Evolutionary conservation across 2,797 vertebrate species (phyloP), one percentile per base, ranked within the genome.

Genomic region (Chelon labrosus): DNA sequence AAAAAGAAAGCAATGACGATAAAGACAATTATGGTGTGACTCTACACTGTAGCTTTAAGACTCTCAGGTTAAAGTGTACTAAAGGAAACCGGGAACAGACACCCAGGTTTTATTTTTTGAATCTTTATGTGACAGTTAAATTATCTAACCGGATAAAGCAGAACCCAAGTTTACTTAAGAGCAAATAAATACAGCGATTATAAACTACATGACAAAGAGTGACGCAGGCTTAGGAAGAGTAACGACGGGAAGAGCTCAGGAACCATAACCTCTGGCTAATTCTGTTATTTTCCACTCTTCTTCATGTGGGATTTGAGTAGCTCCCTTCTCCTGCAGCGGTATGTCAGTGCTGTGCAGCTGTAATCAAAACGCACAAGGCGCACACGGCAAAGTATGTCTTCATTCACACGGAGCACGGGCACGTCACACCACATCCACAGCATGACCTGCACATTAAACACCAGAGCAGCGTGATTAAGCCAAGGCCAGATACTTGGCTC

Each of bases 401-500:
- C 60, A 53, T 70, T 77, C 73, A 67, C 67, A 20, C n/a, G 56
- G 51, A 50, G 57, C 58, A 37, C 63, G 41, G 54, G 73, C 54
- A 61, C 70, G 53, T 68, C 51, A 13, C 85, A 73, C 73, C 79
- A 19, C 65, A 17, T 53, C 41, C 47, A 65, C 75, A 65, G 73
- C 78, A 27, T 73, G 65, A 81, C 75, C 77, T 51, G 16, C 56
- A 42, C 78, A 53, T 73, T 82, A 78, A 77, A 77, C 75, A 70
- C 78, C 77, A 31, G 31, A 56, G 78, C 70, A 1, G 65, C 14
- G 68, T 68, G 53, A 75, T 90, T 77, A 79, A 83, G 57, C 72
- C n/a, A 10, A 5, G 55, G 58, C 56, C 75, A 69, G 50, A 58
- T 67, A 65, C 70, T 27, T 46, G 70, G 75, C 71, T 89, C 82